Base-by-base conservation (phyloP, 2,888 invertebrate species). In the Noctuana brunneofusca region DNA sequence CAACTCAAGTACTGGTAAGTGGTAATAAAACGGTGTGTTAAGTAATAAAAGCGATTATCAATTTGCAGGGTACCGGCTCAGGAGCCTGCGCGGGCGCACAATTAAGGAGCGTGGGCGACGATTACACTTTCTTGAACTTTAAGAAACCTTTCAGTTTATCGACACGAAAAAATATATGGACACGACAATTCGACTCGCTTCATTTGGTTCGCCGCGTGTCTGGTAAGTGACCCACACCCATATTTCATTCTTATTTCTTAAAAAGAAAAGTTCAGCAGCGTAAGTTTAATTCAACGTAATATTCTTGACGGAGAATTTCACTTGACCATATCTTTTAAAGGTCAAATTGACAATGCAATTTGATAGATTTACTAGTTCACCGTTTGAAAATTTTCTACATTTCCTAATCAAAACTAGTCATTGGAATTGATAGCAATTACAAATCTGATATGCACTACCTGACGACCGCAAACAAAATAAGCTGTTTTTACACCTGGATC, bases 81-180 rank as follows among this genome's bases (percentile, higher is more conserved):
- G 70, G 70, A 77, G 73, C 76, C 71, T 73, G 71, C 70, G 72
- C 71, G 73, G 72, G 71, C 68, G 72, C 72, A 73, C 71, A 76
- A 78, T 78, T 78, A 78, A 79, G 72, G 63, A 60, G 68, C 60
- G 74, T 74, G 78, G 79, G 74, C 74, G 78, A 71, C 73, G 70
- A 74, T 76, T 79, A 77, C 75, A 75, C 75, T 78, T 77, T 78
- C 75, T 71, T 74, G 72, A 70, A 68, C 66, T 69, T 68, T 65
- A 65, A 67, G 64, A 67, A 67, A 64, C 60, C 68, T 66, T 68
- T 70, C 66, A 66, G 67, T 68, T 65, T 66, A 64, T 65, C 65
- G 63, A 63, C 64, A 64, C 67, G 62, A 65, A 66, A 50, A 63
- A 60, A 60, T 63, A 56, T 43, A 63, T 63, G 62, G 54, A 35